Evolutionary conservation across 2,888 invertebrate species (phyloP), one percentile per base, ranked within the genome.

Genomic region (Netelia inedita): DNA sequence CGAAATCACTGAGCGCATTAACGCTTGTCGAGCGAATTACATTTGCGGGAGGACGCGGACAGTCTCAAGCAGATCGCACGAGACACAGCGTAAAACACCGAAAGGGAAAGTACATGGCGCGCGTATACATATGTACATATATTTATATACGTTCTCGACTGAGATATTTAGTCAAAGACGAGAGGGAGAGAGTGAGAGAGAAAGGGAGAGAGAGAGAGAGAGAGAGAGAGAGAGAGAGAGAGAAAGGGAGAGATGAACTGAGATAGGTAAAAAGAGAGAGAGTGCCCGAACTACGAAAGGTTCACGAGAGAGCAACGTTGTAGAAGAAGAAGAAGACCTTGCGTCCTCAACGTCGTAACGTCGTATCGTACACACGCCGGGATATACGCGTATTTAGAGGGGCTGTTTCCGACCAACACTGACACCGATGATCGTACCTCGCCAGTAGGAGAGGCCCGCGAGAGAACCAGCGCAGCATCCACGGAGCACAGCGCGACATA

Each of bases 351-450:
- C 68, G 78, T 87, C 65, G 76, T 76, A 84, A 81, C 65, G 79
- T 86, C 87, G 87, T 88, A 73, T 84, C 79, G 86, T 85, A 80
- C 63, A 69, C 68, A 66, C 66, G 59, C 63, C 74, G 82, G 86
- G 85, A 84, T n/a, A 65, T 87, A 83, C 87, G 88, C 85, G 63
- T 88, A 88, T 88, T 88, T 81, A 83, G 88, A 87, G 87, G 87
- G 87, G 86, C 87, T 88, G 87, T 88, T 89, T 89, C 88, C 86
- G 87, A 88, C 86, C 88, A 86, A 88, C 90, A 89, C 89, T 88
- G 89, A 89, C 86, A 88, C 86, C 72, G 68, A 50, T 14, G 68
- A 83, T 74, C 69, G 74, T 69, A 57, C 69, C 69, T 74, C 57
- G 63, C 63, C 69, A 82, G 69, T 59, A 79, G 63, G 74, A 69